Percentiles rank a stretch among this genome's conserved stretches.
Evolutionary conservation across 30 jellyfish, hydroid and myxozoan genomes (phyloP).

Genomic region (Haliclystus octoradiatus): DNA sequence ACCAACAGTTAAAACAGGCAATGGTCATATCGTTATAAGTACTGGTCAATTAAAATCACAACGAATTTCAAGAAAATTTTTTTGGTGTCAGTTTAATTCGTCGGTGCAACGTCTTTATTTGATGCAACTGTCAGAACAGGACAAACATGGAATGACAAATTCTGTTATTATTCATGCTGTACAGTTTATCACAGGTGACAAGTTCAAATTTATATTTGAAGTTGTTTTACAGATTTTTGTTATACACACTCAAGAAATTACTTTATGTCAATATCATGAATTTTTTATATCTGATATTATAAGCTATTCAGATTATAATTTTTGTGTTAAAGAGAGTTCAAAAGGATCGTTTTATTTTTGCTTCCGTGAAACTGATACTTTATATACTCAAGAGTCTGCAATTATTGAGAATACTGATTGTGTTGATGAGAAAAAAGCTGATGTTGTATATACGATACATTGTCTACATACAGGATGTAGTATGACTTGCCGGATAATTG

Average conservation of each 20-base stretch:
- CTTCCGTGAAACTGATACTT: slow-evolving; percentile 30
- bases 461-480: slow-evolving; percentile 75
- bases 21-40: slow-evolving; percentile 48
- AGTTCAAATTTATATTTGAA: slow-evolving; percentile 38
- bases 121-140: slow-evolving; percentile 54
- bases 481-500: slow-evolving; percentile 15
- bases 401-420: slow-evolving; percentile 18
- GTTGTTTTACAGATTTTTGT: slow-evolving; percentile 48
- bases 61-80: slow-evolving; percentile 46
- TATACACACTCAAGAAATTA: slow-evolving; percentile 34
- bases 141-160: slow-evolving; percentile 51
- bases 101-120: slow-evolving; percentile 47
- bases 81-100: slow-evolving; percentile 76
- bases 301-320: slow-evolving; percentile 31
- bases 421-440: slow-evolving; percentile 10
- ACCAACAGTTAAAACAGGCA: slow-evolving; percentile 58
- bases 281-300: slow-evolving; percentile 17
- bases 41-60: slow-evolving; percentile 71
- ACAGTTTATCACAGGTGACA: slow-evolving; percentile 42
- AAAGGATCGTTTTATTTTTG: slow-evolving; percentile 64
- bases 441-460: slow-evolving; percentile 36
- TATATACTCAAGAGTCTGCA: not conserved
- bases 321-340: slow-evolving; percentile 19
- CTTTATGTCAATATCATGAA: slow-evolving; percentile 30
- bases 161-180: slow-evolving; percentile 44